These are phyloP conservation scores for Macrophya annulata DNA, from an alignment of 2,888 invertebrate genomes.

Conservation along the genomic window DNA sequence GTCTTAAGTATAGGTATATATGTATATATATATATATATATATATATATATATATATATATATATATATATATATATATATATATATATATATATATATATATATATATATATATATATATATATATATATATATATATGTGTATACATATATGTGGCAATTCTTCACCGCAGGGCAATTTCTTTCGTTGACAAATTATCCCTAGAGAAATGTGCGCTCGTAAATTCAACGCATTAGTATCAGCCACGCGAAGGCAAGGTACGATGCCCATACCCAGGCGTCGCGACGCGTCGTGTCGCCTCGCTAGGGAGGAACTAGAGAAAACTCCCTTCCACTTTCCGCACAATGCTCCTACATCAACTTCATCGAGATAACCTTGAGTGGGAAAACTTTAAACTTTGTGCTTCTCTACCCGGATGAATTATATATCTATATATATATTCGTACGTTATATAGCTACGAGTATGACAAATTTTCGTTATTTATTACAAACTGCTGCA, in stretches of 20 bases:
- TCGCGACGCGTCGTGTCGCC: neutral
- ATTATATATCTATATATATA: neutral
- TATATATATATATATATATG: too few species aligned
- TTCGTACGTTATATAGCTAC: neutral
- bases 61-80: too few species aligned
- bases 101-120: too few species aligned
- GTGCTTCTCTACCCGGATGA: neutral
- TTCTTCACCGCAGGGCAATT: constrained; percentile 58
- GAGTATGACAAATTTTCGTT: neutral
- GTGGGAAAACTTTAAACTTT: constrained; percentile 32
- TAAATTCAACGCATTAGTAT: constrained; percentile 58
- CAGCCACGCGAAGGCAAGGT: constrained; percentile 47
- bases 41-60: too few species aligned
- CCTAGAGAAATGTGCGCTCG: constrained; percentile 56
- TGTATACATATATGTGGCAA: constrained; percentile 46
- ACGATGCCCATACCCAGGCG: neutral
- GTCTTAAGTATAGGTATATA: neutral
- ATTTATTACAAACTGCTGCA: neutral
- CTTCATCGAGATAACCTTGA: constrained; percentile 49
- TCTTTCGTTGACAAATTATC: constrained; percentile 59
- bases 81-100: too few species aligned
- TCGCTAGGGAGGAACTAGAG: constrained; percentile 42
- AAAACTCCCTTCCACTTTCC: neutral
- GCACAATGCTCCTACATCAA: constrained; percentile 4
- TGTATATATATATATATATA: too few species aligned